These are phyloP conservation scores for Hirundo rustica DNA, from an alignment of 2,797 vertebrate genomes.

Conservation along the genomic window DNA sequence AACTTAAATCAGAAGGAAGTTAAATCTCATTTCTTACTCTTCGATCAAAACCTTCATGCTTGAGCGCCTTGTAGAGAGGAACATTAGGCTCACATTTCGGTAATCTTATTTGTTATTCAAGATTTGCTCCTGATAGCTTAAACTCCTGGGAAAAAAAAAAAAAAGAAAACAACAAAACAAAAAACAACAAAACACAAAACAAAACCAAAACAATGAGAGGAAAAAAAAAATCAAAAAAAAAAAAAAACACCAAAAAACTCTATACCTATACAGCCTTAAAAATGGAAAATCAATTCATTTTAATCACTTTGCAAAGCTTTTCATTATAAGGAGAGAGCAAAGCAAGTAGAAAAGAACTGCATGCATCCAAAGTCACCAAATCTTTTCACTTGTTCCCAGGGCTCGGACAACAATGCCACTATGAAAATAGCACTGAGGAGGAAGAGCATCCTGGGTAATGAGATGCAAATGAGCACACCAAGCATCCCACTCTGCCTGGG, in stretches of 20 bases:
- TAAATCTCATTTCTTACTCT: conserved; percentile 68
- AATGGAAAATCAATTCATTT: conserved; percentile 53
- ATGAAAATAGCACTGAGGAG: conserved; percentile 58
- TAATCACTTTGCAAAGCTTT: conserved; percentile 19
- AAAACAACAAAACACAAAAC: not conserved
- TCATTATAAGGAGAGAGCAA: conserved; percentile 27
- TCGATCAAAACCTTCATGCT: conserved; percentile 48
- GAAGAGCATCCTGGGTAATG: conserved; percentile 64
- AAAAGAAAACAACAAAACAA: not conserved
- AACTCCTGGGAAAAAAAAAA: not conserved
- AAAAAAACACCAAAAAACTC: fast-evolving
- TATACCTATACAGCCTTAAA: conserved; percentile 12
- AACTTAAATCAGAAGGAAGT: conserved; percentile 70
- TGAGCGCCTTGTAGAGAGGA: conserved; percentile 38
- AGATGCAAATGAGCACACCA: conserved; percentile 67
- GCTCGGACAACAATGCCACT: conserved; percentile 51
- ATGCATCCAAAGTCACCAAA: conserved; percentile 43
- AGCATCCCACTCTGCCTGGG: conserved; percentile 37
- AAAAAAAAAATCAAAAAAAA: not conserved
- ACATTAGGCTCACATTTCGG: conserved; percentile 44
- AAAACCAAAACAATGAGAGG: not conserved
- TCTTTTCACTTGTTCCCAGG: conserved; percentile 65
- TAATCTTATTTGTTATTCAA: conserved; percentile 63
- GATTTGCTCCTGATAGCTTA: conserved; percentile 53
- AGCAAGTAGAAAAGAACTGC: conserved; percentile 55